Conservation (phyloP, 2,888 invertebrate genomes). For the Ophion slaviceki region DNA sequence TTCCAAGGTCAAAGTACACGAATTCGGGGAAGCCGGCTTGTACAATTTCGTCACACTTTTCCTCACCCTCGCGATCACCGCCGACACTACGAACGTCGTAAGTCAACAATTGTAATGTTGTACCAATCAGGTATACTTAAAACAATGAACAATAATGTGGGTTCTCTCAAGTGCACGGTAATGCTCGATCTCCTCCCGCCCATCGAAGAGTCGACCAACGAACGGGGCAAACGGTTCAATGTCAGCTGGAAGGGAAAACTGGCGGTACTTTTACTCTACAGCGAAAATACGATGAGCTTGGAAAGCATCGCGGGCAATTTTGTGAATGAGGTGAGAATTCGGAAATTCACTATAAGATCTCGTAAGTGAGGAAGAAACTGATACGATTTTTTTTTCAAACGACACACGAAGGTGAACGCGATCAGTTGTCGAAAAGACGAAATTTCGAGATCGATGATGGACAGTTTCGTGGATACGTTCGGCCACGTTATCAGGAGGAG, state of each 20-base stretch:
- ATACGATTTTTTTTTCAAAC: not conserved
- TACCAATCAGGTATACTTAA: not conserved
- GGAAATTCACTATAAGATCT: not conserved
- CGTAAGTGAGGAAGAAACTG: not conserved
- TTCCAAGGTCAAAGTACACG: constrained; percentile 85
- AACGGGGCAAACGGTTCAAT: constrained; percentile 70
- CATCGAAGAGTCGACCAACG: constrained; percentile 71
- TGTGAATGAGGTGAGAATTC: constrained; percentile 71
- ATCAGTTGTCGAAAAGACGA: constrained; percentile 79
- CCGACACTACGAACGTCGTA: constrained; percentile 83
- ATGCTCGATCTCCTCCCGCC: constrained; percentile 79
- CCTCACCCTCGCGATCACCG: constrained; percentile 82
- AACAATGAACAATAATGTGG: not conserved
- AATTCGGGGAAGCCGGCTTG: constrained; percentile 85
- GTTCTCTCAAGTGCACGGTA: constrained; percentile 74
- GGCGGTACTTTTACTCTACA: constrained; percentile 76
- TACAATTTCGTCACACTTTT: constrained; percentile 85
- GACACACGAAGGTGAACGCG: constrained; percentile 72
- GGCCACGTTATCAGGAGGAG: constrained; percentile 73
- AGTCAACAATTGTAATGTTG: constrained; percentile 63
- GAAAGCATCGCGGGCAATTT: constrained; percentile 70
- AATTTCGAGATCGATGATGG: constrained; percentile 78
- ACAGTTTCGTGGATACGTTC: constrained; percentile 77
- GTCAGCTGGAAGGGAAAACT: constrained; percentile 80
- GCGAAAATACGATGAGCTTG: constrained; percentile 73